Percentiles rank a stretch among this genome's conserved stretches.
These are phyloP conservation scores for Chiloscyllium plagiosum DNA, from an alignment of 2,113 vertebrate genomes.

Conservation along the genomic window DNA sequence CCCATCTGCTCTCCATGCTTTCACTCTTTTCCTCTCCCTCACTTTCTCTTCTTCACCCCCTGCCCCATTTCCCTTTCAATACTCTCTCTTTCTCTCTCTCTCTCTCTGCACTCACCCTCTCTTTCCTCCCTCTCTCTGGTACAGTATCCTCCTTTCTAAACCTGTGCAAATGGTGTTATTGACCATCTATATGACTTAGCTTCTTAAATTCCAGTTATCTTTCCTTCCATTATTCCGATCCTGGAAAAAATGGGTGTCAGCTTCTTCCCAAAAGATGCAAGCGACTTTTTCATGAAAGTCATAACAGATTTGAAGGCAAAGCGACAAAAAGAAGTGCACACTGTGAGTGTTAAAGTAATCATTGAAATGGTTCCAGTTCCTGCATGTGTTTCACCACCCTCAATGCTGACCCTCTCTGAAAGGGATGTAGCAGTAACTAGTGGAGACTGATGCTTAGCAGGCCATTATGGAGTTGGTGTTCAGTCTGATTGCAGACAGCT, in stretches of 20 bases:
- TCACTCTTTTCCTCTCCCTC: no score
- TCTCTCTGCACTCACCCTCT: no score
- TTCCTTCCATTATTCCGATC: constrained; percentile 43
- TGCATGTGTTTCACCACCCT: neutral
- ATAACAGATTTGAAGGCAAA: constrained; percentile 47
- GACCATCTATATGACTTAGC: neutral
- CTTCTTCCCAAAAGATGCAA: neutral
- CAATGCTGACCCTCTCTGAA: neutral
- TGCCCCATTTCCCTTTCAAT: no score
- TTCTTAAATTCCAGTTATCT: constrained; percentile 40
- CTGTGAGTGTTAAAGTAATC: constrained; percentile 39
- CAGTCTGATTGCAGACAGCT: neutral
- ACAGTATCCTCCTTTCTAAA: no score
- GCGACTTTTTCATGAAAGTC: constrained; percentile 49
- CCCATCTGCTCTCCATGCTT: no score
- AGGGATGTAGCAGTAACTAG: neutral
- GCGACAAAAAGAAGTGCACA: constrained; percentile 41
- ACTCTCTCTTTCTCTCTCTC: no score
- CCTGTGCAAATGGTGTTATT: no score
- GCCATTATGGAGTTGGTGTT: no score
- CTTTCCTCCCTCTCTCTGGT: no score
- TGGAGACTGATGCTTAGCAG: neutral
- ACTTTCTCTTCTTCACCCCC: no score
- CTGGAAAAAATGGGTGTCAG: constrained; percentile 39
- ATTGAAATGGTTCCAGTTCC: neutral